These are phyloP conservation scores for Ammodytes dubius DNA, from an alignment of 2,113 vertebrate species.

Conservation along the genomic window DNA sequence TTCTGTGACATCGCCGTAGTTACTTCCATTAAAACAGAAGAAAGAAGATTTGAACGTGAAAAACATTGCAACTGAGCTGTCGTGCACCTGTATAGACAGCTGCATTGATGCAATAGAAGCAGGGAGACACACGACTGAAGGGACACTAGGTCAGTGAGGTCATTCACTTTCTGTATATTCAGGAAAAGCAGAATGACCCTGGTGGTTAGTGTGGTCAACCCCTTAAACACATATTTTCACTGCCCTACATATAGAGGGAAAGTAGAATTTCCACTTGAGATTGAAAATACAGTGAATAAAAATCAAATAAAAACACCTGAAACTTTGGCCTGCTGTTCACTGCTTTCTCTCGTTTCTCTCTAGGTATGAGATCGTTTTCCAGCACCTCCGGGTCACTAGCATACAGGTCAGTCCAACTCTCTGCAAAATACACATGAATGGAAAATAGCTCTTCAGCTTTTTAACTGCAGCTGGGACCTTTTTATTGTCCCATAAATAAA, in stretches of 20 bases:
- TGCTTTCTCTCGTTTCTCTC: slow-evolving; percentile 58
- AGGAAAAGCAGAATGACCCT: neutral
- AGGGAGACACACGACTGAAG: neutral
- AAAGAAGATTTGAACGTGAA: neutral
- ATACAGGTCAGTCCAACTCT: slow-evolving; percentile 87
- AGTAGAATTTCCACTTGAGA: neutral
- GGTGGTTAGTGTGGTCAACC: neutral
- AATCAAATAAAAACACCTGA: neutral
- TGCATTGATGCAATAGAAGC: too few relatives aligned
- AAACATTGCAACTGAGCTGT: too few relatives aligned
- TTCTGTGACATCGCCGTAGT: neutral
- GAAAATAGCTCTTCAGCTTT: slow-evolving; percentile 2
- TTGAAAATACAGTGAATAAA: neutral
- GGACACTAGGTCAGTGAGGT: neutral
- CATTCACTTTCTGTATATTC: neutral
- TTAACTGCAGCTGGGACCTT: slow-evolving; percentile 12
- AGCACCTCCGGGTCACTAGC: slow-evolving; percentile 84
- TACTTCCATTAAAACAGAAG: neutral
- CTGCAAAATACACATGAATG: neutral
- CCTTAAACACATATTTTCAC: neutral
- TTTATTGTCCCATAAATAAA: slow-evolving; percentile 47
- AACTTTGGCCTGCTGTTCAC: slow-evolving; percentile 16
- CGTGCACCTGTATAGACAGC: too few relatives aligned
- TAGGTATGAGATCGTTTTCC: slow-evolving; percentile 86
- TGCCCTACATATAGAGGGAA: neutral